phyloP scores from a whole-genome alignment of 2,888 invertebrate species.

The Spodoptera picta region DNA sequence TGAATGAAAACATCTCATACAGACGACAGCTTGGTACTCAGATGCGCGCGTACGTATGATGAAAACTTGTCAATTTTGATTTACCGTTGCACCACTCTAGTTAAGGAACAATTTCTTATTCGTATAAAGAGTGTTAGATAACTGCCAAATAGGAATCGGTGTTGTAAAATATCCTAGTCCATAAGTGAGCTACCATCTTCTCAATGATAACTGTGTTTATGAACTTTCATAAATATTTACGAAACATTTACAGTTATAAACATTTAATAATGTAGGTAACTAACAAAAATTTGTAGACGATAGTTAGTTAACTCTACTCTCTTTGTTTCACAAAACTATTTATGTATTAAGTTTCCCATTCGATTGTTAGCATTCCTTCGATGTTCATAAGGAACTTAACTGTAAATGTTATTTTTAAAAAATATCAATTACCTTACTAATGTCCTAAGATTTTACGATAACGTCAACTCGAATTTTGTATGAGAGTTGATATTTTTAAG shows the following conservation, averaged over 20 bases:
- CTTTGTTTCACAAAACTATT: conserved; percentile 24
- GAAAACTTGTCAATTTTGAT: conserved; percentile 77
- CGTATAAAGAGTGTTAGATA: conserved; percentile 78
- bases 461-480: conserved; percentile 52
- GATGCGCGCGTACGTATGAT: conserved; percentile 27
- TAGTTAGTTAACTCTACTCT: conserved; percentile 39
- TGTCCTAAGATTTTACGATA: conserved; percentile 49
- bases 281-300: conserved; percentile 42
- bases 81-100: conserved; percentile 66
- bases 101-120: conserved; percentile 65
- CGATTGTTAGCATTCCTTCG: conserved; percentile 19
- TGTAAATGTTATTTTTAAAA: conserved; percentile 36
- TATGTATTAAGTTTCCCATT: conserved; percentile 10
- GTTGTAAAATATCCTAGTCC: conserved; percentile 83
- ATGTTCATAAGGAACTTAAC: conserved; percentile 21
- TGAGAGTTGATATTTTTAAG: conserved; percentile 53
- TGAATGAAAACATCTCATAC: conserved; percentile 24
- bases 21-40: conserved; percentile 18
- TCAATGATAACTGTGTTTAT: conserved; percentile 37
- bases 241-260: conserved; percentile 48
- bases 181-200: conserved; percentile 72
- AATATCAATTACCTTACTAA: conserved; percentile 46
- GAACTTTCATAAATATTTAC: conserved; percentile 39
- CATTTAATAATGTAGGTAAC: conserved; percentile 24
- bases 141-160: conserved; percentile 87